Evolutionary conservation across 2,888 invertebrate species (phyloP).

Genomic region (Eilema griseolum): DNA sequence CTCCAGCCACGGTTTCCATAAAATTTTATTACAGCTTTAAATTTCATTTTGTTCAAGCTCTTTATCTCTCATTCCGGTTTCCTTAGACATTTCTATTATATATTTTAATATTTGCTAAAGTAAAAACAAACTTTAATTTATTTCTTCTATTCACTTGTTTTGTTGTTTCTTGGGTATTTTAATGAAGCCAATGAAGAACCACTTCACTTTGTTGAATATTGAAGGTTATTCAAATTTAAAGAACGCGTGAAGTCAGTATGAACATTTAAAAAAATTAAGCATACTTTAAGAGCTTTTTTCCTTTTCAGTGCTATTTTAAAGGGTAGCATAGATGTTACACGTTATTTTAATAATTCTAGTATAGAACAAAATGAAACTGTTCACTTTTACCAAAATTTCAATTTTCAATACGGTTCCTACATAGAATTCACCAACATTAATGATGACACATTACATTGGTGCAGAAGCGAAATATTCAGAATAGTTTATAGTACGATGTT

Average conservation of each 20-base stretch:
- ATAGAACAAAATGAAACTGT: no score
- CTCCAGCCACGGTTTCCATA: constrained; percentile 40
- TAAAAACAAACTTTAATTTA: constrained; percentile 37
- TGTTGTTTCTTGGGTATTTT: constrained; percentile 8
- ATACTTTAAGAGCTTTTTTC: not conserved
- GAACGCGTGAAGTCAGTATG: not conserved
- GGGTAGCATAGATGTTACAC: no score
- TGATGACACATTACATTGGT: no score
- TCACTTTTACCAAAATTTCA: no score
- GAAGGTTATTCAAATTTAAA: not conserved
- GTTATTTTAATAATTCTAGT: no score
- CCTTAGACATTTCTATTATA: constrained; percentile 40
- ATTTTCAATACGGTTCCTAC: no score
- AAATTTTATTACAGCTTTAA: constrained; percentile 49
- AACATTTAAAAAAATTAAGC: not conserved
- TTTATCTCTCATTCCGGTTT: constrained; percentile 22
- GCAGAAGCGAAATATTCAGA: no score
- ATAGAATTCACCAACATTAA: no score
- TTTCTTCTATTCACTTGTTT: constrained; percentile 19
- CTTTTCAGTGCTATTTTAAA: not conserved
- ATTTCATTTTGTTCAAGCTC: constrained; percentile 44
- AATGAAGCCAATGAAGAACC: not conserved
- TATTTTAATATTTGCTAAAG: constrained; percentile 40
- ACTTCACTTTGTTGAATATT: not conserved
- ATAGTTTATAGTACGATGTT: no score